phyloP scores from a whole-genome alignment of 2,113 vertebrate species.

The Barnardius zonarius region DNA sequence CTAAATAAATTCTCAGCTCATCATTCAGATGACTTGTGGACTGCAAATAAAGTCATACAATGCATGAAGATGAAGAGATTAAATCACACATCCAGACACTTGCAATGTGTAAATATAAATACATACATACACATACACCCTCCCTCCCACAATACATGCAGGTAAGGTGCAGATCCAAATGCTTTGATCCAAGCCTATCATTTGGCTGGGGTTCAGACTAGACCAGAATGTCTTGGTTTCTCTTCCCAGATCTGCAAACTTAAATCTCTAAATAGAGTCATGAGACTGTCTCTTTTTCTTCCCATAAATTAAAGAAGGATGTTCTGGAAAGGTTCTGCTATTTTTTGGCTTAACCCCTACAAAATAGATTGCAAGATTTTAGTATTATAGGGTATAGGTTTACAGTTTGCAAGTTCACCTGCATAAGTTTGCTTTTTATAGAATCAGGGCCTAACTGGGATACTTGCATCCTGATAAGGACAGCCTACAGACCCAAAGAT shows the following conservation, averaged over 20 bases:
- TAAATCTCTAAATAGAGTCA: background rate
- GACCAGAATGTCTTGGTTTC: background rate
- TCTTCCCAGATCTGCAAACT: background rate
- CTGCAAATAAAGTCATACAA: constrained; percentile 19
- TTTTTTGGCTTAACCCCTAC: background rate
- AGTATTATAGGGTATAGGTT: background rate
- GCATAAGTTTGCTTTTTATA: background rate
- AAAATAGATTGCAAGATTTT: background rate
- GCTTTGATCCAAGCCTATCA: background rate
- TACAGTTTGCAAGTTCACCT: background rate
- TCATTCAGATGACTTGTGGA: constrained; percentile 28
- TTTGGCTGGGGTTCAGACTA: constrained; percentile 8
- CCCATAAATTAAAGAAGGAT: background rate
- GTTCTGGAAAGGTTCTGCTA: background rate
- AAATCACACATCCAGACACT: background rate
- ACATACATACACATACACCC: background rate
- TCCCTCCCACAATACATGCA: background rate
- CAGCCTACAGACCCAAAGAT: background rate
- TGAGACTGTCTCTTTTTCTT: too few species aligned
- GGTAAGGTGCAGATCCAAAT: background rate
- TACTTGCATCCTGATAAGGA: background rate
- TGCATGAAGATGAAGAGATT: background rate
- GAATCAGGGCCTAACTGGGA: background rate
- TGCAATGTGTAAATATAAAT: constrained; percentile 45
- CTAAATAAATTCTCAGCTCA: constrained; percentile 33